phyloP scores from a whole-genome alignment of 1,140 invertebrate species.

The Nasonia vitripennis region DNA sequence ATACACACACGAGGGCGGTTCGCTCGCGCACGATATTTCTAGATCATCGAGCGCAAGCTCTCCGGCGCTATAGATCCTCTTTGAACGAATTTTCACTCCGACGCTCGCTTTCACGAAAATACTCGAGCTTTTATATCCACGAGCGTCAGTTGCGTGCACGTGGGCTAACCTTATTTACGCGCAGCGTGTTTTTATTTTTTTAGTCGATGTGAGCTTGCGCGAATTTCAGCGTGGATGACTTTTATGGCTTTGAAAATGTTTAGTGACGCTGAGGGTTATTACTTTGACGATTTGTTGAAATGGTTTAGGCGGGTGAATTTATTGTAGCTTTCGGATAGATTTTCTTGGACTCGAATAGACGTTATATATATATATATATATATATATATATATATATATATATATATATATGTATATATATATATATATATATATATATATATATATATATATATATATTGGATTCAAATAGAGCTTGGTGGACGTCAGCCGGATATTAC shows the following conservation, averaged over 20 bases:
- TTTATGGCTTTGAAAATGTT: background rate
- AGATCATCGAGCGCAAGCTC: constrained; percentile 56
- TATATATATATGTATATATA: too few relatives aligned
- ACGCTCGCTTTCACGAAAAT: background rate
- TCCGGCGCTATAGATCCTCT: constrained; percentile 49
- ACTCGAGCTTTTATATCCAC: background rate
- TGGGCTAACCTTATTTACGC: background rate
- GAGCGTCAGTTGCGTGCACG: background rate
- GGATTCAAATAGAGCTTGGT: constrained; percentile 11
- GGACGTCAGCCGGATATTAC: background rate
- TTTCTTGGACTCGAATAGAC: constrained; percentile 20
- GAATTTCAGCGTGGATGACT: background rate
- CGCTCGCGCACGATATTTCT: constrained; percentile 62
- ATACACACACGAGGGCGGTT: constrained; percentile 56
- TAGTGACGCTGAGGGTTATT: background rate
- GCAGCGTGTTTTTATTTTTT: background rate
- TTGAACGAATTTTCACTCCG: constrained; percentile 13
- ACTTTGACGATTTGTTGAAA: background rate
- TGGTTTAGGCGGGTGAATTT: background rate
- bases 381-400: constrained; percentile 15
- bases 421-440: constrained; percentile 20
- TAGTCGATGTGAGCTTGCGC: background rate
- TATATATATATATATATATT: constrained; percentile 16
- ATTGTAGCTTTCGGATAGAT: background rate
- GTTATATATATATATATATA: constrained; percentile 25